phyloP scores from a whole-genome alignment of 2,888 invertebrate species.

The Drosophila percnosoma region DNA sequence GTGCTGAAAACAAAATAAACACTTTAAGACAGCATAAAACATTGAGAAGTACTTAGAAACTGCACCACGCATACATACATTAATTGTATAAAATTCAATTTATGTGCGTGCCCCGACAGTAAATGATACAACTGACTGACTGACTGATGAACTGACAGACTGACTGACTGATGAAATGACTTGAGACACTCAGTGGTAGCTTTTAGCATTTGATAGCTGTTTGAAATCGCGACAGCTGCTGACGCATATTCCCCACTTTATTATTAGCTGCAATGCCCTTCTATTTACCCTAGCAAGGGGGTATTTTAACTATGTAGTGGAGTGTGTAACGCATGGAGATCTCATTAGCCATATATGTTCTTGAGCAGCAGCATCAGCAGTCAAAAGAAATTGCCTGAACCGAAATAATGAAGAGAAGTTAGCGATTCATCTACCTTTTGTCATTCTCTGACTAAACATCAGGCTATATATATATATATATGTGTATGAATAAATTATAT shows the following conservation, averaged over 20 bases:
- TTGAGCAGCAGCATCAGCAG: background rate
- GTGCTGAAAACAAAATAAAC: slow-evolving; percentile 20
- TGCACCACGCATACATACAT: slow-evolving; percentile 53
- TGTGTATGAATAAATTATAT: background rate
- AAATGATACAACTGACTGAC: slow-evolving; percentile 19
- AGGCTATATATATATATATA: too few species aligned
- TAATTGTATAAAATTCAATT: slow-evolving; percentile 76
- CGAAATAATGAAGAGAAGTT: background rate
- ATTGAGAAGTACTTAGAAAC: slow-evolving; percentile 35
- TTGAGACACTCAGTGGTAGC: slow-evolving; percentile 34
- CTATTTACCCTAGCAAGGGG: slow-evolving; percentile 10
- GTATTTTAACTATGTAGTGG: background rate
- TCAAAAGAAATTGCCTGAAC: background rate
- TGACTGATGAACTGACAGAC: background rate
- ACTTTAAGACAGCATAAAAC: slow-evolving; percentile 51
- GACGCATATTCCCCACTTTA: slow-evolving; percentile 72
- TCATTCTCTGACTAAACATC: background rate
- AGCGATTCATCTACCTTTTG: background rate
- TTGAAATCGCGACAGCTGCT: slow-evolving; percentile 73
- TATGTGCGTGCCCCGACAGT: slow-evolving; percentile 31
- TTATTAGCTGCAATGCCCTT: slow-evolving; percentile 62
- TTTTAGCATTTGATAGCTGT: slow-evolving; percentile 74
- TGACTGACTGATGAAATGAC: slow-evolving; percentile 34
- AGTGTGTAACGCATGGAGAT: background rate
- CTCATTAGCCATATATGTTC: background rate